These are phyloP conservation scores for Corvus hawaiiensis DNA, from an alignment of 2,113 vertebrate species.

Conservation along the genomic window DNA sequence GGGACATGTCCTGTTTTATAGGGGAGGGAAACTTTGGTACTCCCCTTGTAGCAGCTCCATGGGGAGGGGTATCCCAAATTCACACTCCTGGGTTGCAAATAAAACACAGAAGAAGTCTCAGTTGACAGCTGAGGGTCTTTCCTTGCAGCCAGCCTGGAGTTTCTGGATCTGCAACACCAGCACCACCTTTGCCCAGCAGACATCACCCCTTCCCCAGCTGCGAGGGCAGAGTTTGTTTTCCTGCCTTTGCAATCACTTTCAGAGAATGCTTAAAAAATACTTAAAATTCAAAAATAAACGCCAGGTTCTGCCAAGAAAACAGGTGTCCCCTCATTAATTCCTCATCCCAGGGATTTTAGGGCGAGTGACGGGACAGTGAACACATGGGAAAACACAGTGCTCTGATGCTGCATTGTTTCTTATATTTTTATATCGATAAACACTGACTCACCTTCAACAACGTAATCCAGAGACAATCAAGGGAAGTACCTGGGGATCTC, in stretches of 20 bases:
- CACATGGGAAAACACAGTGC: background rate
- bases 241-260: background rate
- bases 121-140: background rate
- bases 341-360: background rate
- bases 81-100: rapidly evolving
- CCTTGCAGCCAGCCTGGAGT: background rate
- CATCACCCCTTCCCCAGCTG: background rate
- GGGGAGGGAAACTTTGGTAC: background rate
- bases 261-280: background rate
- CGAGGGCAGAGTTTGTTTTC: background rate
- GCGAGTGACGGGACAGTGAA: background rate
- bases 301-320: background rate
- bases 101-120: background rate
- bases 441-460: constrained; percentile 50
- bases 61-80: background rate
- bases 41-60: rapidly evolving
- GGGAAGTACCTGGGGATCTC: constrained; percentile 42
- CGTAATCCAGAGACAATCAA: constrained; percentile 10
- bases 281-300: background rate
- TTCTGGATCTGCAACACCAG: background rate
- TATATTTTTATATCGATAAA: constrained; percentile 24
- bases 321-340: constrained; percentile 1
- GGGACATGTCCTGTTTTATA: rapidly evolving
- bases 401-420: constrained; percentile 35
- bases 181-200: background rate